phyloP scores from a whole-genome alignment of 2,888 invertebrate species.

The Apotomis turbidana region DNA sequence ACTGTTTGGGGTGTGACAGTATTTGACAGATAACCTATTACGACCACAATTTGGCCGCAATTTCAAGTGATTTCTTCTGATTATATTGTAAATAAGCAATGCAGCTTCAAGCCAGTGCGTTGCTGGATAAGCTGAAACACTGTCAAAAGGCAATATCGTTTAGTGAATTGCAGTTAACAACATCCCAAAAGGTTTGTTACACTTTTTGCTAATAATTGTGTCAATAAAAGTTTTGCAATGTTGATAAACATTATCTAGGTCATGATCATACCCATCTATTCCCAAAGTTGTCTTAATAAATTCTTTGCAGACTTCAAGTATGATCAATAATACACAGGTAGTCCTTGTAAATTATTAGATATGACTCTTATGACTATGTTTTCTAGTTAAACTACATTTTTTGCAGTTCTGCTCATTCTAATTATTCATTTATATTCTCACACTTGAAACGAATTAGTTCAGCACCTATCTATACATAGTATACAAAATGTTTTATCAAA shows the following conservation, averaged over 20 bases:
- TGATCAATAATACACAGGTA: not conserved
- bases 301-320: not conserved
- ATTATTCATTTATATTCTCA: no score
- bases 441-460: no score
- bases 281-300: not conserved
- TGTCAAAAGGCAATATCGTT: conserved; percentile 77
- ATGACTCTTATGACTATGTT: not conserved
- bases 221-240: conserved; percentile 22
- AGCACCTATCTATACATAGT: no score
- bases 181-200: conserved; percentile 87
- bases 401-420: no score
- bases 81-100: conserved; percentile 51
- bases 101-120: conserved; percentile 82
- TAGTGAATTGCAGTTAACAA: conserved; percentile 83
- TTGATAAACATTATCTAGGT: conserved; percentile 37
- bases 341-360: not conserved
- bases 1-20: conserved; percentile 42
- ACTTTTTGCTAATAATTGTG: conserved; percentile 7
- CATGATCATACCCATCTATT: conserved; percentile 4
- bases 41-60: conserved; percentile 37
- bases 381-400: no score
- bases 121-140: conserved; percentile 81
- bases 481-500: no score
- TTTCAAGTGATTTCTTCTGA: conserved; percentile 25
- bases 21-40: conserved; percentile 61